phyloP scores from a whole-genome alignment of 2,888 invertebrate genomes.

The Tenthredo distinguenda region DNA sequence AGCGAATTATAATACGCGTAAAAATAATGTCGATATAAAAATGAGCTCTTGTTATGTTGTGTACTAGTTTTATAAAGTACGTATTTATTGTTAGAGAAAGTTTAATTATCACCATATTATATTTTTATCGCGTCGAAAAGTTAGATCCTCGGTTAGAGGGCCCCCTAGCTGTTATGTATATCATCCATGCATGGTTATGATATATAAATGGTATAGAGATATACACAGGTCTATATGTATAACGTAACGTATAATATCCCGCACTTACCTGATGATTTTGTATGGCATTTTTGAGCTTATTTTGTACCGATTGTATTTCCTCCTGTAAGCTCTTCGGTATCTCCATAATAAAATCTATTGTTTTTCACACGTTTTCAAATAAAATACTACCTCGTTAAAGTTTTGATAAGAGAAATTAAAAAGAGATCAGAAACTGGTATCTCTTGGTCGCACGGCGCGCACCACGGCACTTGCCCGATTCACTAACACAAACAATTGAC shows the following conservation, averaged over 20 bases:
- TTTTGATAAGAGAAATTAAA: slow-evolving; percentile 26
- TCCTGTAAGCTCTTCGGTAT: slow-evolving; percentile 83
- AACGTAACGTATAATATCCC: slow-evolving; percentile 18
- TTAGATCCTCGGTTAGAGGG: slow-evolving; percentile 3
- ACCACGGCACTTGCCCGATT: slow-evolving; percentile 53
- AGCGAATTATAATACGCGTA: slow-evolving; percentile 9
- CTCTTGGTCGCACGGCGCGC: slow-evolving; percentile 48
- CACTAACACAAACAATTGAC: slow-evolving; percentile 53
- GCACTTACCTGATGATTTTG: slow-evolving; percentile 82
- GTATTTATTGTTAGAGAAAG: neutral
- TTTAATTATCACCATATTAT: neutral
- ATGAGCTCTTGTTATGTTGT: neutral
- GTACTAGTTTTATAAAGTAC: neutral
- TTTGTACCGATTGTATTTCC: slow-evolving; percentile 82
- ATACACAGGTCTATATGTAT: neutral
- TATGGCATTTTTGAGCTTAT: slow-evolving; percentile 83
- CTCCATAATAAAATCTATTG: slow-evolving; percentile 79
- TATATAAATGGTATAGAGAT: neutral
- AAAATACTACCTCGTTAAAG: neutral
- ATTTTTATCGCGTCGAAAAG: slow-evolving; percentile 3
- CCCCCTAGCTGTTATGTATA: neutral
- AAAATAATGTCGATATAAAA: neutral
- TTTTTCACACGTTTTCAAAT: neutral
- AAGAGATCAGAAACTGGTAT: slow-evolving; percentile 29
- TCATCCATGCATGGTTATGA: slow-evolving; percentile 8